Evolutionary conservation across 1,140 invertebrate genomes (phyloP).

Genomic region (Lethocerus indicus): DNA sequence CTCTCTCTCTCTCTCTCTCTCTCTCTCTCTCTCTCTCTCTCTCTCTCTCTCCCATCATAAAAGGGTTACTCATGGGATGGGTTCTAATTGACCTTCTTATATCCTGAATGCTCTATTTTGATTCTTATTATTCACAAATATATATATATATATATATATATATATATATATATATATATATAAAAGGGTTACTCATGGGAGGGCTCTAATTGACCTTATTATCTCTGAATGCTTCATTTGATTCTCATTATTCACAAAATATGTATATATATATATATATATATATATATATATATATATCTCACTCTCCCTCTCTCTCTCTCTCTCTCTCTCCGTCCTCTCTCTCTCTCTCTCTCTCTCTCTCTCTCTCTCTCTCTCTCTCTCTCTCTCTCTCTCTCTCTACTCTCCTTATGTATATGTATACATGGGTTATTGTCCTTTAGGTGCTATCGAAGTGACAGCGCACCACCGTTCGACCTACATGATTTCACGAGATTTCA

Average conservation of each 20-base stretch:
- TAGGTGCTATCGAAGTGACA: slow-evolving; percentile 42
- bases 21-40: slow-evolving; percentile 9
- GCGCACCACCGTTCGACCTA: slow-evolving; percentile 71
- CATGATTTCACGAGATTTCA: slow-evolving; percentile 52
- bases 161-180: no score
- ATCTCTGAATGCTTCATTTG: no score
- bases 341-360: neutral
- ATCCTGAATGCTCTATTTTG: no score
- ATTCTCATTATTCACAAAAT: no score
- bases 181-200: no score
- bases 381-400: neutral
- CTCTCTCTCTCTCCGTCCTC: slow-evolving; percentile 2
- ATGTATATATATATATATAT: no score
- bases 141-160: no score
- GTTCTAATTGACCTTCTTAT: no score
- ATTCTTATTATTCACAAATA: no score
- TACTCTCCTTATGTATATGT: slow-evolving; percentile 15
- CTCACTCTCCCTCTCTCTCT: slow-evolving; percentile 8
- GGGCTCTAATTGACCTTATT: no score
- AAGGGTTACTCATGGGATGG: no score
- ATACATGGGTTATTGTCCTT: neutral
- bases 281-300: no score
- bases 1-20: slow-evolving; percentile 9
- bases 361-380: slow-evolving; percentile 1
- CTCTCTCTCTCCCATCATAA: slow-evolving; percentile 1